Percentiles rank a stretch among this genome's conserved stretches.
These are phyloP conservation scores for Psittacula cyanocephala DNA, from an alignment of 2,113 vertebrate species.

Conservation along the genomic window DNA sequence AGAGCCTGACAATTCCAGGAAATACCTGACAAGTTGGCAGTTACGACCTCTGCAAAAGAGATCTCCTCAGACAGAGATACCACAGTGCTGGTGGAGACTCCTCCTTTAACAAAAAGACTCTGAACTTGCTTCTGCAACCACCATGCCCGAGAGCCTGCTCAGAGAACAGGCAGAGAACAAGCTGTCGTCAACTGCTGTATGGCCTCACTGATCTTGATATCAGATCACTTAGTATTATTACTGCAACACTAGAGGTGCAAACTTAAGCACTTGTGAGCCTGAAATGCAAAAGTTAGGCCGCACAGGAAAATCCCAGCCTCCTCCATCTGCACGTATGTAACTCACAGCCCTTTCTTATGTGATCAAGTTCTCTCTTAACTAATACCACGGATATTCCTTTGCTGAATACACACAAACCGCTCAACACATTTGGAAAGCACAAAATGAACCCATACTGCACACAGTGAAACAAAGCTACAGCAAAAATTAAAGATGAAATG, in stretches of 20 bases:
- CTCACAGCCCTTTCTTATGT: neutral
- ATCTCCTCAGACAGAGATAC: neutral
- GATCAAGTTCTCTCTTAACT: neutral
- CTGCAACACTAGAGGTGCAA: neutral
- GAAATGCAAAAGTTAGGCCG: neutral
- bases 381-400: neutral
- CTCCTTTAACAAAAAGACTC: neutral
- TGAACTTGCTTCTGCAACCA: neutral
- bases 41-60: neutral
- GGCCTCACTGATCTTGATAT: neutral
- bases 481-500: neutral
- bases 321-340: accelerated
- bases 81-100: neutral
- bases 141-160: neutral
- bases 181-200: accelerated
- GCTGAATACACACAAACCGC: neutral
- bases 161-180: neutral
- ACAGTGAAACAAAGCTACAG: neutral
- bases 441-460: neutral
- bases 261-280: neutral
- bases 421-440: neutral
- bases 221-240: neutral
- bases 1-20: constrained; percentile 5
- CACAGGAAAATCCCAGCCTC: neutral
- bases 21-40: constrained; percentile 31